Base-by-base conservation (phyloP, 2,797 vertebrate genomes). In the Anguilla pacifica region DNA sequence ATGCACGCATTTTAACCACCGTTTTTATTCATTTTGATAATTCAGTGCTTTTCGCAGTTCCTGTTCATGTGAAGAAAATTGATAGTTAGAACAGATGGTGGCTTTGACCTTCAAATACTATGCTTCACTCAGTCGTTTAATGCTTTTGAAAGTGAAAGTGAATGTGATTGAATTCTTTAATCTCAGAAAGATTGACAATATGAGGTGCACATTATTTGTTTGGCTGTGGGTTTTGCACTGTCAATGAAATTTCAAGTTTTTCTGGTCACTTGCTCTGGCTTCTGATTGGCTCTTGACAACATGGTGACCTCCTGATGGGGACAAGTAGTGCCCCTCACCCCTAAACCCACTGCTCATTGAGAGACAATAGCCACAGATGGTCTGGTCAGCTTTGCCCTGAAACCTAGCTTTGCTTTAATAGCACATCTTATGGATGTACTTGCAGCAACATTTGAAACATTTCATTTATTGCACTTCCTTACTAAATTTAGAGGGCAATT, bases 291-390 rank as follows among this genome's bases (percentile, higher is more conserved):
- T 39, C 13, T 28, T 49, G 49, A 28, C 31, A 35, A 46, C 61
- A 19, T 6, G 17, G 19, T 49, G 17, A 25, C 64, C 61, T 67
- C 39, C n/a, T 46, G 85, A 64, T 85, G 35, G 64, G 85, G 61
- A 43, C 35, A 64, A 19, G 57, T 19, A 49, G 2, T 35, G 85
- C 0, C 2, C 94, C 96, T 95, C 91, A 96, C 35, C 74, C 74
- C 74, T 43, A 79, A 79, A 72, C 67, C 28, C 67, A 72, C n/a
- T 0, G 28, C 79, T n/a, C 11, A n/a, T 82, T 31, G 31, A 39
- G 22, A 55, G 22, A 25, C 28, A 53, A 59, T 2, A n/a, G 70
- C 39, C 81, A 74, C 87, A 84, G 87, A 55, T 87, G 87, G 46
- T 87, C 83, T 57, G 49, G 86, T 83, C 86, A 87, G 79, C 59